Evolutionary conservation across 2,888 invertebrate species (phyloP).

Genomic region (Belgica antarctica): DNA sequence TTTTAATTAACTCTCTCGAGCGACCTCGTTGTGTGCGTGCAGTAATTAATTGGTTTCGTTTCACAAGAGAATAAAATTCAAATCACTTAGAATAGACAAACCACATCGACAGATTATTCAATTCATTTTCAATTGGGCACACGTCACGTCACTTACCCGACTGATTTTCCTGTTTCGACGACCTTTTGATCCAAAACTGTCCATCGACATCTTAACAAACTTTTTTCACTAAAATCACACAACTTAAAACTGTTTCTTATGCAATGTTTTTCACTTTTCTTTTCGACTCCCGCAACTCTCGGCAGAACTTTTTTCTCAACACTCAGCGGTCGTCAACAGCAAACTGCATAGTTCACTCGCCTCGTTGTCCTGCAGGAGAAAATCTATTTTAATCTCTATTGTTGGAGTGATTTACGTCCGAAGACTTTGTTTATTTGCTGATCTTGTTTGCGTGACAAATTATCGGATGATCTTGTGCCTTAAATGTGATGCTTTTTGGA

Average conservation of each 20-base stretch:
- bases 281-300: not conserved
- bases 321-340: not conserved
- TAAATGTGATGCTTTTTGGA: not conserved
- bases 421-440: not conserved
- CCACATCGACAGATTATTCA: too few species aligned
- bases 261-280: not conserved
- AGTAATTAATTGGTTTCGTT: not conserved
- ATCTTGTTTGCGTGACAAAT: not conserved
- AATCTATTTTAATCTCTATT: not conserved
- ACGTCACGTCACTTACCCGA: conserved; percentile 23
- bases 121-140: not conserved
- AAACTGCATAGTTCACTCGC: not conserved
- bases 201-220: conserved; percentile 25
- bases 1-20: not conserved
- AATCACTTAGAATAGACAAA: too few species aligned
- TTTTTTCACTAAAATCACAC: not conserved
- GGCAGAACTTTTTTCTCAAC: too few species aligned
- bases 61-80: not conserved
- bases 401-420: not conserved
- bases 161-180: conserved; percentile 32
- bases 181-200: conserved; percentile 27
- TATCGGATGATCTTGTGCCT: not conserved
- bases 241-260: not conserved
- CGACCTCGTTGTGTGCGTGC: not conserved
- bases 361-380: not conserved